Base-by-base conservation (phyloP, 2,888 invertebrate genomes). In the Spatulosminthurus flaviceps region DNA sequence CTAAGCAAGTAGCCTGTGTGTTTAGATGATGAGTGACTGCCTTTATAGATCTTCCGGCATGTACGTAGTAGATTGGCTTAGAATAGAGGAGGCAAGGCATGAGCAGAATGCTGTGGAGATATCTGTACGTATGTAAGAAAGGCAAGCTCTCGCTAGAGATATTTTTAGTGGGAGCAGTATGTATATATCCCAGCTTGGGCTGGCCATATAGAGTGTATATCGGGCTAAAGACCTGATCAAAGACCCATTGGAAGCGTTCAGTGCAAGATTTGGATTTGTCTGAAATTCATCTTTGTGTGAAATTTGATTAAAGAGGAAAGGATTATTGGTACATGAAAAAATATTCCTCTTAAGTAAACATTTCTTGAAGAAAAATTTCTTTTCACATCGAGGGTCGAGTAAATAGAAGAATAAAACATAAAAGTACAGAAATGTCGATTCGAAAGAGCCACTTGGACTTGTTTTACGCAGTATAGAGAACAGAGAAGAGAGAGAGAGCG, bases 231-330 rank as follows among this genome's bases (percentile, higher is more conserved):
- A 42, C 66, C 76, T 79, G 80, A 78, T 80, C 80, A 80, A 79
- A 80, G 78, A 71, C 28, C 67, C 77, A 77, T 79, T 77, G 77
- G 60, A 66, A 67, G 64, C 66, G 43, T 64, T 79, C 71, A 70
- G 70, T 77, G 70, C 29, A 77, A 76, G 71, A 79, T 80, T 80
- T 77, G 42, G 42, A 66, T 72, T 75, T 70, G 41, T 67, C 72
- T 64, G 66, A 51, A 64, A 76, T 41, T 64, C 72, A 81, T 78
- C 72, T 81, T 79, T 69, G 73, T 81, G 79, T 79, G 76, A 81
- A 81, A 81, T 81, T 79, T 81, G 77, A 81, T 81, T 79, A 81
- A 79, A 64, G 76, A 81, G 77, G 77, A 70, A 74, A 77, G 78
- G 77, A 77, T 70, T 69, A 69, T 70, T 77, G 69, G 69, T 22